Base-by-base conservation (phyloP, 2,888 invertebrate species). In the Portevinia maculata region DNA sequence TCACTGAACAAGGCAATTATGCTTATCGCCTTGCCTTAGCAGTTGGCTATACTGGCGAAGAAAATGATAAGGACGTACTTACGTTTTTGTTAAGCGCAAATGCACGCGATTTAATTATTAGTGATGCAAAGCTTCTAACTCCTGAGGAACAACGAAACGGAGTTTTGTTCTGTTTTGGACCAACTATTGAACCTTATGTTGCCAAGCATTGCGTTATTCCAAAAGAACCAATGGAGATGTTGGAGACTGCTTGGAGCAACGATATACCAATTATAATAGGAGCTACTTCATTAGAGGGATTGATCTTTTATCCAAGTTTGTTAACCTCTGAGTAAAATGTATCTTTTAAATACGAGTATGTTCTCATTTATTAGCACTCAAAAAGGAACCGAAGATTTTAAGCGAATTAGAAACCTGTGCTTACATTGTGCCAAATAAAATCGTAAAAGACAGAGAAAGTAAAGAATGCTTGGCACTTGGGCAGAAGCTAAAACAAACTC, bases 211-310 rank as follows among this genome's bases (percentile, higher is more conserved):
- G 90, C 78, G 88, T 91, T 8, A 19, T 91, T 17, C 87, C 89
- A 8, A 89, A 90, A 69, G 84, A 86, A 39, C 89, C 90, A 2
- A 84, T 86, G 1, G 87, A 89, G 53, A 86, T 91, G 89, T 84
- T 88, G 78, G 88, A 86, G 75, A 88, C 85, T 4, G 88, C 89
- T 0, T 91, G 91, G 91, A 86, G 90, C 28, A 89, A 89, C 59
- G 86, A 88, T 1, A 89, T 91, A 52, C 90, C 91, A 6, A 84
- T 90, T 62, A 83, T 91, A 81, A 86, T 90, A 32, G 90, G 91
- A 7, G 87, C 88, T 17, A 89, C 88, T 8, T 89, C 91, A 0
- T 87, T 86, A 57, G 91, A 91, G 78, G 91, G 90, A 0, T 69
- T 90, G 0, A 73, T 90, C 0, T 88, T 86, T 70, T 0, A 86